Percentiles rank a stretch among this genome's conserved stretches.
phyloP scores from a whole-genome alignment of 2,113 vertebrate species.

The Spheniscus mendiculus region DNA sequence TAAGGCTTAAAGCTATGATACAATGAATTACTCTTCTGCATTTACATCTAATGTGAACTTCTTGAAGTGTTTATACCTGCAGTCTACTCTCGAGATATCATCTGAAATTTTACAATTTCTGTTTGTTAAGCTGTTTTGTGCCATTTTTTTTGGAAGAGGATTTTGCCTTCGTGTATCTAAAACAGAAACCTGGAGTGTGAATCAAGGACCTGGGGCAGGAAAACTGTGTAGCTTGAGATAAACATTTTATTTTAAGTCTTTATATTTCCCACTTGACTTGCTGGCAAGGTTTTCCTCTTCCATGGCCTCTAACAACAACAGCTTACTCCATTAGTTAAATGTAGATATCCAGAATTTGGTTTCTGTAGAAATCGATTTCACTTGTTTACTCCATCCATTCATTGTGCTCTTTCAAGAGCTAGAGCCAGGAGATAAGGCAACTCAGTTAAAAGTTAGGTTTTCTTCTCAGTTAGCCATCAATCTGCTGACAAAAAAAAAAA shows the following conservation, averaged over 20 bases:
- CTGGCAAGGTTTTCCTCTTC: not conserved
- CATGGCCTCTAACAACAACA: not conserved
- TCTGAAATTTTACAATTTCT: not conserved
- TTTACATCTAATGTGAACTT: not conserved
- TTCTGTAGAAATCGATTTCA: not conserved
- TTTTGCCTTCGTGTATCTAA: not conserved
- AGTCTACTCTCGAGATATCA: not conserved
- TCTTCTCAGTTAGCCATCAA: not conserved
- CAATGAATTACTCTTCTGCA: not conserved
- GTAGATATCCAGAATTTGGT: not conserved
- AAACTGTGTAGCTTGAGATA: not conserved
- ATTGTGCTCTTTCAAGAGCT: not conserved
- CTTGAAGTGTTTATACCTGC: not conserved
- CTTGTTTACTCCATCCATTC: not conserved
- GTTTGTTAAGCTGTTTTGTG: not conserved
- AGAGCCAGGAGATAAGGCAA: not conserved
- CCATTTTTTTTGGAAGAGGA: not conserved
- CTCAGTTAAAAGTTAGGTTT: not conserved
- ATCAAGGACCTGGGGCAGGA: not conserved
- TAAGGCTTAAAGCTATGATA: not conserved
- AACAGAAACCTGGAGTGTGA: not conserved
- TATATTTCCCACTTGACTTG: not conserved
- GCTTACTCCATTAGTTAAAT: not conserved
- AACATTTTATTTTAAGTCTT: not conserved
- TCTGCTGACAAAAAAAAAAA: not conserved